Conservation (phyloP, 1,140 invertebrate species). For the Aphelenchoides avenae region DNA sequence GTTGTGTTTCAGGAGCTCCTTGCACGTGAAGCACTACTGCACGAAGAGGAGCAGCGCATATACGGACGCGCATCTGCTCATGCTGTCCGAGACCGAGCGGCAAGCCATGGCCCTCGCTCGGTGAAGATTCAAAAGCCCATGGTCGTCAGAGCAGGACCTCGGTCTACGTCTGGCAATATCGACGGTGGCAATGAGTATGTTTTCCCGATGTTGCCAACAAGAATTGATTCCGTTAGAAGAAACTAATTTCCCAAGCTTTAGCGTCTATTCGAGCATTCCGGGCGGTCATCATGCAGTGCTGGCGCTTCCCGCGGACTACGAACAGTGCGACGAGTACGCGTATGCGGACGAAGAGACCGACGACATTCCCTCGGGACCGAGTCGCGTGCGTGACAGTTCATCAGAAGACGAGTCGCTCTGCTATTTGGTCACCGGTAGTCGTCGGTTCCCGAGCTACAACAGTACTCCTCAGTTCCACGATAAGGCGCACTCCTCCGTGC, state of each 20-base stretch:
- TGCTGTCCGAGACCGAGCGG: constrained; percentile 1
- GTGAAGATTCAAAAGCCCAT: constrained; percentile 6
- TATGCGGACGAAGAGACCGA: constrained; percentile 13
- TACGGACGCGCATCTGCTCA: no score
- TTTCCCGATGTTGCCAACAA: no score
- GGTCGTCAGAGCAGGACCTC: background rate
- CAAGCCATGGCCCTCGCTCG: background rate
- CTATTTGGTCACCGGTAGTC: background rate
- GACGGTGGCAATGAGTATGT: no score
- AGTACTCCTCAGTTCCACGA: no score
- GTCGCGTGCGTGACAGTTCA: no score
- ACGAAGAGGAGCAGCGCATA: no score
- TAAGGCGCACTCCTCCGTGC: no score
- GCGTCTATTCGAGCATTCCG: constrained; percentile 18
- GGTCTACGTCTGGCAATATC: no score
- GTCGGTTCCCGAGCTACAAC: background rate
- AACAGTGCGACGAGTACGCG: background rate
- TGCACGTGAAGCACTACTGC: no score
- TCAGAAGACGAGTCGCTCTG: background rate
- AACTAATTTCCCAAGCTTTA: no score
- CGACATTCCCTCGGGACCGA: background rate
- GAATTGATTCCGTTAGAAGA: no score
- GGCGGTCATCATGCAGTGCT: constrained; percentile 23
- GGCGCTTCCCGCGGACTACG: constrained; percentile 8
- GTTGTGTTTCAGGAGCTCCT: constrained; percentile 4